phyloP scores from a whole-genome alignment of 2,113 vertebrate species.

The Phalacrocorax aristotelis region DNA sequence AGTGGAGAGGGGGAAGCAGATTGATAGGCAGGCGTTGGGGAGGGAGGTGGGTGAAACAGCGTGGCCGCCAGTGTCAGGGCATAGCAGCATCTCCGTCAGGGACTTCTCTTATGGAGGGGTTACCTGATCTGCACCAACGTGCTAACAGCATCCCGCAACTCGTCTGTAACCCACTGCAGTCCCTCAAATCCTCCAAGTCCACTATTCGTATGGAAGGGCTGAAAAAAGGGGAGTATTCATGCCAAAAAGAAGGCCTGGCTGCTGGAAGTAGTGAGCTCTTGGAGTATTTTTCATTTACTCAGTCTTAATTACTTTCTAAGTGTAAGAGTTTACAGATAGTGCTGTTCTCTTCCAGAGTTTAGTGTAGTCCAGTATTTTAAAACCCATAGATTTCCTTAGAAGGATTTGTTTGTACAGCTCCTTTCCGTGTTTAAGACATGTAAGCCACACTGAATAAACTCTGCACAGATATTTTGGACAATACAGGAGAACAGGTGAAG shows the following conservation, averaged over 20 bases:
- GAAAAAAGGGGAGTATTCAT: neutral
- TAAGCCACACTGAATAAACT: constrained; percentile 18
- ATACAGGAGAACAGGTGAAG: constrained; percentile 27
- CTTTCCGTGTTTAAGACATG: neutral
- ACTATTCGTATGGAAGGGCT: neutral
- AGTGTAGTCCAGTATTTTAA: neutral
- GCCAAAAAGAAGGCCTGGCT: neutral
- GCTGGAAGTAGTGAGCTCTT: neutral
- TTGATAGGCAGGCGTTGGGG: neutral
- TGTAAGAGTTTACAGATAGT: neutral
- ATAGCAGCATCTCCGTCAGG: neutral
- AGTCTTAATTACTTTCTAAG: constrained; percentile 6
- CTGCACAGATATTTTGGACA: neutral
- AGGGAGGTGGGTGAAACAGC: neutral
- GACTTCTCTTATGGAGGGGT: neutral
- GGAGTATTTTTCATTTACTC: constrained; percentile 16
- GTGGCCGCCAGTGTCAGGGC: rapidly evolving
- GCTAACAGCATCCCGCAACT: neutral
- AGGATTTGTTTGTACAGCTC: constrained; percentile 36
- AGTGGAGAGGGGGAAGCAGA: neutral
- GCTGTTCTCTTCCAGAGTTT: neutral
- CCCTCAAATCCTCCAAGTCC: neutral
- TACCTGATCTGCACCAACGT: neutral
- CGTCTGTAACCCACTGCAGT: neutral
- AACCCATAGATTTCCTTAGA: constrained; percentile 18